These are phyloP conservation scores for Teleogryllus occipitalis DNA, from an alignment of 1,140 invertebrate species.

Conservation along the genomic window DNA sequence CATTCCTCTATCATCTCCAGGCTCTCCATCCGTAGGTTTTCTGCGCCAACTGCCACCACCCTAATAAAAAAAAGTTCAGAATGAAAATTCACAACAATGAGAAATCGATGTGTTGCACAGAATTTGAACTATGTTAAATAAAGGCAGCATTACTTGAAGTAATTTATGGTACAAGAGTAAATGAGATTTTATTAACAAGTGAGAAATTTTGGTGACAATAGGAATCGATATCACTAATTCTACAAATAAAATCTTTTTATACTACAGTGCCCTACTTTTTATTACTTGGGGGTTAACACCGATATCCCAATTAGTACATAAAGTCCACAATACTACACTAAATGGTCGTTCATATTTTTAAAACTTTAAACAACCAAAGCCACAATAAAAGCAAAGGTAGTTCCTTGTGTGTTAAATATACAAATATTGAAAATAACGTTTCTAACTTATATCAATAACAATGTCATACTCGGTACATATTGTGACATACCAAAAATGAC, in stretches of 20 bases:
- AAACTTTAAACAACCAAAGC: too few species aligned
- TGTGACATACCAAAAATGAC: too few species aligned
- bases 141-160: neutral
- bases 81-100: neutral
- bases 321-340: too few species aligned
- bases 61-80: neutral
- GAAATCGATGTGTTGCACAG: neutral
- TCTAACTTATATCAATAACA: too few species aligned
- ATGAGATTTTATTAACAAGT: neutral
- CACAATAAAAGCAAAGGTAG: too few species aligned
- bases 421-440: too few species aligned
- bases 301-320: too few species aligned
- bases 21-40: conserved; percentile 9
- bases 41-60: conserved; percentile 17
- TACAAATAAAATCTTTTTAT: neutral
- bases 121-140: neutral
- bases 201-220: too few species aligned
- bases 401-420: too few species aligned
- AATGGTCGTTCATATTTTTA: too few species aligned
- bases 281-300: too few species aligned
- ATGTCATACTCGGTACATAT: too few species aligned
- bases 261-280: neutral
- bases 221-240: neutral
- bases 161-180: neutral
- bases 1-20: conserved; percentile 2